phyloP scores from a whole-genome alignment of 2,888 invertebrate genomes.

The Gastrophysa polygoni region DNA sequence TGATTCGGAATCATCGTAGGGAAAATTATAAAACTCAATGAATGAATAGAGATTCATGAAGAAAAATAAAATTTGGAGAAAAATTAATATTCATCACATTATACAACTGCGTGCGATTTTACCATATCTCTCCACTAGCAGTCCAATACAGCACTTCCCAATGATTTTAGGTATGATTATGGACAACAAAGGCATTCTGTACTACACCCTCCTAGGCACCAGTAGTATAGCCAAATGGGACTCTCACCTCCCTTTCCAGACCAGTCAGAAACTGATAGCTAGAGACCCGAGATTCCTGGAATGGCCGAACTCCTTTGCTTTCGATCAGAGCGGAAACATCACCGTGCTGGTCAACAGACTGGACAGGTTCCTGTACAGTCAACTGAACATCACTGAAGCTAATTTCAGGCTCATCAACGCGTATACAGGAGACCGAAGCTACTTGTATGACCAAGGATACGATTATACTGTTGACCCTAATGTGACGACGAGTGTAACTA shows the following conservation, averaged over 20 bases:
- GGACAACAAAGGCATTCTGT: slow-evolving; percentile 72
- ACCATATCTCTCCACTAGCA: too few species aligned
- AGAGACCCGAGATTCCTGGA: slow-evolving; percentile 71
- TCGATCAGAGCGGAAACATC: slow-evolving; percentile 69
- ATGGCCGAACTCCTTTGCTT: slow-evolving; percentile 75
- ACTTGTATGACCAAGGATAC: slow-evolving; percentile 62
- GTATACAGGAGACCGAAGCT: slow-evolving; percentile 67
- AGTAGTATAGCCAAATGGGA: slow-evolving; percentile 76
- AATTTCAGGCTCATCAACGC: slow-evolving; percentile 73
- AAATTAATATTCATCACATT: too few species aligned
- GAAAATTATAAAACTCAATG: too few species aligned
- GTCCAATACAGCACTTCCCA: neutral
- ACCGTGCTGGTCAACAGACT: slow-evolving; percentile 73
- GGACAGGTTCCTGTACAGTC: slow-evolving; percentile 69
- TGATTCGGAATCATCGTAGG: too few species aligned
- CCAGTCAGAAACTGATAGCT: slow-evolving; percentile 69
- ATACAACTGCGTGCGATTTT: too few species aligned
- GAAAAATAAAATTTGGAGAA: too few species aligned
- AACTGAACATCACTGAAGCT: slow-evolving; percentile 63
- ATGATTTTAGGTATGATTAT: slow-evolving; percentile 74
- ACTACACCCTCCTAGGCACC: slow-evolving; percentile 72
- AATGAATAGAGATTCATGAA: too few species aligned
- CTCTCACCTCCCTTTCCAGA: slow-evolving; percentile 63
- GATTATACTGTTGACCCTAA: slow-evolving; percentile 34
- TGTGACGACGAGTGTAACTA: slow-evolving; percentile 12